Evolutionary conservation across 2,113 vertebrate genomes (phyloP), one percentile per base, ranked within the genome.

Genomic region (Chelonoidis abingdonii): DNA sequence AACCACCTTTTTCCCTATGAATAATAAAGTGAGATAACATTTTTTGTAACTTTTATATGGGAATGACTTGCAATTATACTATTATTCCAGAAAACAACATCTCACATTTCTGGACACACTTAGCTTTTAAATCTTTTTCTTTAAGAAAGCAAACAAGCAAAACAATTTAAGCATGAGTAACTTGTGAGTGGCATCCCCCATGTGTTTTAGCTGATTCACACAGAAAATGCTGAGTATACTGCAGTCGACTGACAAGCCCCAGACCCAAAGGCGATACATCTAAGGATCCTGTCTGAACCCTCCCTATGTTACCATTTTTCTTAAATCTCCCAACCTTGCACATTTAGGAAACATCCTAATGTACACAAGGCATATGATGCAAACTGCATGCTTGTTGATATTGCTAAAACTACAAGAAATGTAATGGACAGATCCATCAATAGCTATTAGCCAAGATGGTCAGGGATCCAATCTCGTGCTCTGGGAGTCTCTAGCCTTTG

Each of bases 1-100:
- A 99, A 99, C 99, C 99, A 99, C 79, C 98, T 98, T 82, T 98
- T 98, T 8, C 98, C 99, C 99, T 99, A 89, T 3, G 88, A 78
- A 89, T 6, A 83, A 93, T 86, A 96, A 65, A 59, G 50, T 14
- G 52, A 86, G 38, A 29, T 53, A 12, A 47, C 2, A 35, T n/a
- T 54, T 2, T 88, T 89, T 83, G 84, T 89, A 50, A 24, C 57
- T 19, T 38, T 79, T 22, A 65, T n/a, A 47, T 5, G 89, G 25
- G 85, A 91, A 62, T 53, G 57, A 78, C 24, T 80, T 83, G 41
- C 6, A 92, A 87, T 95, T 80, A n/a, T 80, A 1, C 29, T 85
- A 53, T 29, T 80, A 50, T 87, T 87, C 44, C 29, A 12, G n/a
- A 86, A 94, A 87, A 50, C 13, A 87, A 91, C 24, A 78, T 13